Percentiles rank a stretch among this genome's conserved stretches.
Evolutionary conservation across 35 echinoderm and acorn worm genomes (phyloP).

Genomic region (Apostichopus japonicus): DNA sequence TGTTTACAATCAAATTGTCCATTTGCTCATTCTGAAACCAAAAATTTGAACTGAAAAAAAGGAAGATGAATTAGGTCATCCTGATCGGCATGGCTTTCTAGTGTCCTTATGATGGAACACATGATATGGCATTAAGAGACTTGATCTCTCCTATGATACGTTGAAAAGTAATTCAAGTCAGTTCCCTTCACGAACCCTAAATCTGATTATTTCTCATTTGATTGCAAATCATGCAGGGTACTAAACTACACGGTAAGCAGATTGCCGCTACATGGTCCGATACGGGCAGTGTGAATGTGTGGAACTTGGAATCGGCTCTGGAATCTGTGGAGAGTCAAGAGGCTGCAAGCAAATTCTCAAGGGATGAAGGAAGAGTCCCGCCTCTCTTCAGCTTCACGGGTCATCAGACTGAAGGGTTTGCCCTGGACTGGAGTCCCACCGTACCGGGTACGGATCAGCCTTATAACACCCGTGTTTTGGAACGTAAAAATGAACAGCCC

Average conservation of each 20-base stretch:
- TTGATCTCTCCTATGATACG: too few species aligned
- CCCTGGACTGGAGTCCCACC: conserved; percentile 89
- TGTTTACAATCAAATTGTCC: too few species aligned
- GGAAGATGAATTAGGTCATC: too few species aligned
- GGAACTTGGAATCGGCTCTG: conserved; percentile 71
- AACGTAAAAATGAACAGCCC: too few species aligned
- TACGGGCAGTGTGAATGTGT: conserved; percentile 82
- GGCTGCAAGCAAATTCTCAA: conserved; percentile 59
- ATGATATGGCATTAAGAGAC: too few species aligned
- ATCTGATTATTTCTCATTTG: not conserved
- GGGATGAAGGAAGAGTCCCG: conserved; percentile 30
- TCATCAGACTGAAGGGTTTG: conserved; percentile 91
- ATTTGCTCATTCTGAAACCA: too few species aligned
- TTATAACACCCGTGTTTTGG: too few species aligned
- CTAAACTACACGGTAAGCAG: conserved; percentile 70
- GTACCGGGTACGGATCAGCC: conserved; percentile 57
- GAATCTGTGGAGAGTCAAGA: conserved; percentile 64
- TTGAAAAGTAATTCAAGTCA: too few species aligned
- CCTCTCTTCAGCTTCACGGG: conserved; percentile 84
- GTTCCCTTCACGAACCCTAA: too few species aligned
- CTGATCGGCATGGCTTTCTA: too few species aligned
- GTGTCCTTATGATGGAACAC: too few species aligned
- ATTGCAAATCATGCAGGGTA: conserved; percentile 45
- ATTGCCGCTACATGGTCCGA: conserved; percentile 91
- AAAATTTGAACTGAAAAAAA: too few species aligned